A percentile compares a stretch with the other conserved stretches of the same genome.
phyloP scores from a whole-genome alignment of 35 echinoderm and acorn worm species.

The Apostichopus japonicus region DNA sequence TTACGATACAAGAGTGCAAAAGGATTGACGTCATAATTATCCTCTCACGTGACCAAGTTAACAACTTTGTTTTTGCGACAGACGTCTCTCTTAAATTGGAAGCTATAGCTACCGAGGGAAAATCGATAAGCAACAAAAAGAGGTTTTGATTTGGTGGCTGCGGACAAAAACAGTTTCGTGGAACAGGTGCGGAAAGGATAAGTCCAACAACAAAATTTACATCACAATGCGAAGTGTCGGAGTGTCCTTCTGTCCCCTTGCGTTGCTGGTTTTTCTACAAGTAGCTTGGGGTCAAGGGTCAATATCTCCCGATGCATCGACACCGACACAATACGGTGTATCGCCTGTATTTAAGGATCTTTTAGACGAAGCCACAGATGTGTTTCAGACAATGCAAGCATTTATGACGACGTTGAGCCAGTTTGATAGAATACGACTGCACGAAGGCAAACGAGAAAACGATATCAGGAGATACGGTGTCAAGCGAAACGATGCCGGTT shows the following conservation, averaged over 20 bases:
- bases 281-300: conserved; percentile 43
- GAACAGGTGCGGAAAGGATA: conserved; percentile 29
- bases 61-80: conserved; percentile 1
- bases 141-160: not conserved
- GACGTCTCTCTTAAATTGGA: not conserved
- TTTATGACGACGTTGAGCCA: conserved; percentile 48
- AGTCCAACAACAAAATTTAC: conserved; percentile 15
- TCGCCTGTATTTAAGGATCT: conserved; percentile 40
- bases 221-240: conserved; percentile 41
- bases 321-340: conserved; percentile 31
- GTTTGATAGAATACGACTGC: conserved; percentile 38
- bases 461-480: conserved; percentile 51
- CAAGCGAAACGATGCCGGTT: conserved; percentile 27
- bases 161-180: not conserved
- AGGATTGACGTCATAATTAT: conserved; percentile 7
- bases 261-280: conserved; percentile 30
- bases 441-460: conserved; percentile 34
- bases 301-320: conserved; percentile 32
- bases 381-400: conserved; percentile 34
- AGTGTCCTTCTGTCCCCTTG: conserved; percentile 30
- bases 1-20: not conserved
- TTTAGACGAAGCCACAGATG: conserved; percentile 30
- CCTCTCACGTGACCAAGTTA: not conserved
- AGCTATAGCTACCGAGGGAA: not conserved
- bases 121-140: not conserved